Percentiles rank a stretch among this genome's conserved stretches.
Evolutionary conservation across 2,113 vertebrate genomes (phyloP).

Genomic region (Hypanus sabinus): DNA sequence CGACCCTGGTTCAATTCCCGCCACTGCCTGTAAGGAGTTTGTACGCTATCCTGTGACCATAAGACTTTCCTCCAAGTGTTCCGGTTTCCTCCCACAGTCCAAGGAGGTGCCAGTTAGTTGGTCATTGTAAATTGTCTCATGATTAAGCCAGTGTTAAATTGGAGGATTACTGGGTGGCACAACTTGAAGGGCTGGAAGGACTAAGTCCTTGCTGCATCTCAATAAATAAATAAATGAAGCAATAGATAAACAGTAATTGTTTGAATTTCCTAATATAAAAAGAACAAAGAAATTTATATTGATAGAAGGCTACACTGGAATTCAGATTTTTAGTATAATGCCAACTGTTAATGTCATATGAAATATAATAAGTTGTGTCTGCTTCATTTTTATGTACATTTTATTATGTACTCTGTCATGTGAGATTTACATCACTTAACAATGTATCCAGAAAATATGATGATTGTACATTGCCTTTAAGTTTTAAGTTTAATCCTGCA

Average conservation of each 20-base stretch:
- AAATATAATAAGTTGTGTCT: not conserved
- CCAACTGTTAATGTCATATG: not conserved
- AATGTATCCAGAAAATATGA: not conserved
- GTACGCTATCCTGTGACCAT: too few species aligned
- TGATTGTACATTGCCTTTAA: not conserved
- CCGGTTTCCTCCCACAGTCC: too few species aligned
- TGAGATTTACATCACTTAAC: not conserved
- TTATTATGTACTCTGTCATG: not conserved
- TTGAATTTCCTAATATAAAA: not conserved
- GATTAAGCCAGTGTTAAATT: too few species aligned
- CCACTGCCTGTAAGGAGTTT: too few species aligned
- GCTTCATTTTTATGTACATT: not conserved
- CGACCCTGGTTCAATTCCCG: too few species aligned
- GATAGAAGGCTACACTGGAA: not conserved
- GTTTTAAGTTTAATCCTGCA: not conserved
- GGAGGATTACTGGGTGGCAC: too few species aligned
- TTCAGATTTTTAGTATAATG: not conserved
- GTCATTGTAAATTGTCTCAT: too few species aligned
- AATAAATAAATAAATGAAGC: not conserved
- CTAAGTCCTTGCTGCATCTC: too few species aligned
- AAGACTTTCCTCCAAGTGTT: too few species aligned
- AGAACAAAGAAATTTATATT: not conserved
- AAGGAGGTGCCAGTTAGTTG: too few species aligned
- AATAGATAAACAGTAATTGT: not conserved
- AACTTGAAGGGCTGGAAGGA: too few species aligned